Conservation (phyloP, 2,888 invertebrate species). For the Acheta domesticus region DNA sequence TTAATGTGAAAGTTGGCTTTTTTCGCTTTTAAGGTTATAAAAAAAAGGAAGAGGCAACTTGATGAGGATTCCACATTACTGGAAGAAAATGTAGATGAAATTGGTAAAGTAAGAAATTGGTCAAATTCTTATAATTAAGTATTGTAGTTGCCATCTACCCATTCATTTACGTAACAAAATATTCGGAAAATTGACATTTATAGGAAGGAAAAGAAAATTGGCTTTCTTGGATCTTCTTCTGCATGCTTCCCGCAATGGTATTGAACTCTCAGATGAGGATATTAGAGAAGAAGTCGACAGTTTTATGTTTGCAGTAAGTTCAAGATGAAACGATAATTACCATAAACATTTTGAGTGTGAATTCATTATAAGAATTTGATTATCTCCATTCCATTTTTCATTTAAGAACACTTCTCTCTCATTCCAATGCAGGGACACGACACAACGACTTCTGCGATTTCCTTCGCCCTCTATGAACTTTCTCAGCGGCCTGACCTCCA, state of each 20-base stretch:
- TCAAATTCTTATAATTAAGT: not conserved
- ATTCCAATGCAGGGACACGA: not conserved
- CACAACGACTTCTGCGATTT: not conserved
- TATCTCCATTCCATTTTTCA: too few species aligned
- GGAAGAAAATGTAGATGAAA: not conserved
- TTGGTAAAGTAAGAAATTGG: not conserved
- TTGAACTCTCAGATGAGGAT: not conserved
- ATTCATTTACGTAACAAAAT: not conserved
- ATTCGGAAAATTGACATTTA: not conserved
- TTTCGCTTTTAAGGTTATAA: not conserved
- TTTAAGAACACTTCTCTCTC: not conserved
- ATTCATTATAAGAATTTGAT: too few species aligned
- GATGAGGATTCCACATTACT: not conserved
- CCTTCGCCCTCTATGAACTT: not conserved
- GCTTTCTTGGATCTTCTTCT: not conserved
- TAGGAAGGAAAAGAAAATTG: not conserved
- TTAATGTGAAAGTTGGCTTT: not conserved
- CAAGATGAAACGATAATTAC: not conserved
- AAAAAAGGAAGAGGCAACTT: not conserved
- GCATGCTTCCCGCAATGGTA: not conserved
- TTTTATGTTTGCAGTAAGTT: not conserved
- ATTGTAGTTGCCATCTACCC: not conserved
- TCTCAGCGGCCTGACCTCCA: not conserved
- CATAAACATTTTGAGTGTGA: too few species aligned
- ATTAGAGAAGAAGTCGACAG: not conserved